Evolutionary conservation across 2,888 invertebrate genomes (phyloP).

Genomic region (Lymantria monacha): DNA sequence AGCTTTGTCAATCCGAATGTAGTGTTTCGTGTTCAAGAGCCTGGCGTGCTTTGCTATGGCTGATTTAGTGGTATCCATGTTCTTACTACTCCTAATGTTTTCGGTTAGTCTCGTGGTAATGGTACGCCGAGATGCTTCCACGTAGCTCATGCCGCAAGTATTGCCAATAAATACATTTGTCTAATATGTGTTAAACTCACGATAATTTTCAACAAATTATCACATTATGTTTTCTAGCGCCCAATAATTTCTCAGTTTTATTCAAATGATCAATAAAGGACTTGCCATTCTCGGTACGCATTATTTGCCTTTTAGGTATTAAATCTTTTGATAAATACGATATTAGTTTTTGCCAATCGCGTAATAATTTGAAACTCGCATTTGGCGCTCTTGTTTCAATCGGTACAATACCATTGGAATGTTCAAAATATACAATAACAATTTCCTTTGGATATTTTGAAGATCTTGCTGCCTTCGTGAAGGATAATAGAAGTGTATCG

Average conservation of each 20-base stretch:
- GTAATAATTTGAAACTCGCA: conserved; percentile 52
- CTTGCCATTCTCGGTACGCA: conserved; percentile 65
- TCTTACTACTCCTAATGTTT: no score
- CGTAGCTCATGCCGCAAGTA: no score
- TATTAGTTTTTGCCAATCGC: conserved; percentile 70
- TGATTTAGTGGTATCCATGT: no score
- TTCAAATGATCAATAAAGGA: conserved; percentile 66
- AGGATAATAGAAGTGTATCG: conserved; percentile 52
- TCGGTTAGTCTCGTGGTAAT: no score
- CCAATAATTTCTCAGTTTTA: conserved; percentile 63
- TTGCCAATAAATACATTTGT: no score
- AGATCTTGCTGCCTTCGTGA: conserved; percentile 46
- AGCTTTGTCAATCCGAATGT: no score
- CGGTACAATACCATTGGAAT: conserved; percentile 61
- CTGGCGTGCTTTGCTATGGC: no score
- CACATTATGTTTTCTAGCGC: conserved; percentile 50
- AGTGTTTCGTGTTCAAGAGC: no score
- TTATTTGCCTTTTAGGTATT: conserved; percentile 61
- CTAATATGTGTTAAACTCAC: no score
- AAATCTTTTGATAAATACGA: conserved; percentile 66
- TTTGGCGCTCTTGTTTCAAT: conserved; percentile 57
- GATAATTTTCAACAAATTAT: no score
- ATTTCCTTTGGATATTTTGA: conserved; percentile 51
- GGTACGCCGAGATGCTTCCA: no score
- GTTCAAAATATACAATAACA: conserved; percentile 65